Evolutionary conservation across 2,797 vertebrate species (phyloP), one percentile per base, ranked within the genome.

Genomic region (Aselliscus stoliczkanus): DNA sequence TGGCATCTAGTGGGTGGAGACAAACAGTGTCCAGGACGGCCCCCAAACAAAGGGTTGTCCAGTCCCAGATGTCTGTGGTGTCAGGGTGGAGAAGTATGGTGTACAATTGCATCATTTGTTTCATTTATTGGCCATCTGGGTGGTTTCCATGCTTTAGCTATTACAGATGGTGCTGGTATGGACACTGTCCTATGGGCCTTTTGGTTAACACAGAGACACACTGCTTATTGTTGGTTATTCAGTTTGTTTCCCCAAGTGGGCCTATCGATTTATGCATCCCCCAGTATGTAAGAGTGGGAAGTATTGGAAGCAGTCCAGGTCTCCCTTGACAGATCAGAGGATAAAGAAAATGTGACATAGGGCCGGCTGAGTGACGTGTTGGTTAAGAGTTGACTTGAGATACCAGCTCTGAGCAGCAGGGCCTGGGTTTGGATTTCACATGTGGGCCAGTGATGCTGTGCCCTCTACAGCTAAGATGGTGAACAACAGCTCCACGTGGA

Each of bases 41-140:
- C 29, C 12, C 0, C 0, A 6, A 9, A 69, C 34, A 1, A 54
- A 50, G 64, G 17, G 14, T 14, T 1, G 5, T 20, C 37, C 18
- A 13, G 23, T 25, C 4, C 31, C 47, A 6, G 27, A 44, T 5
- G 20, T 34, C 69, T 17, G 7, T 4, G 18, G 18, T 15, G n/a
- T 25, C 4, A 1, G 1, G 23, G 34, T 5, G 9, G 10, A 80
- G 62, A 77, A 60, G 7, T 0, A 12, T n/a, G 8, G 7, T n/a
- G 29, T 58, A 50, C 11, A 18, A 39, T 23, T 34, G 44, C 64
- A 1, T 23, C 12, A 2, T 73, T 37, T 18, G 21, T 25, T 27
- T 62, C 56, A 31, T 29, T 62, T 11, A 25, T 34, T 20, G 54
- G 34, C 37, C 42, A 29, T 89, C 23, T 80, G 65, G 13, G 27